A percentile compares a stretch with the other conserved stretches of the same genome.
Evolutionary conservation across 2,113 vertebrate genomes (phyloP).

Genomic region (Sapajus apella): DNA sequence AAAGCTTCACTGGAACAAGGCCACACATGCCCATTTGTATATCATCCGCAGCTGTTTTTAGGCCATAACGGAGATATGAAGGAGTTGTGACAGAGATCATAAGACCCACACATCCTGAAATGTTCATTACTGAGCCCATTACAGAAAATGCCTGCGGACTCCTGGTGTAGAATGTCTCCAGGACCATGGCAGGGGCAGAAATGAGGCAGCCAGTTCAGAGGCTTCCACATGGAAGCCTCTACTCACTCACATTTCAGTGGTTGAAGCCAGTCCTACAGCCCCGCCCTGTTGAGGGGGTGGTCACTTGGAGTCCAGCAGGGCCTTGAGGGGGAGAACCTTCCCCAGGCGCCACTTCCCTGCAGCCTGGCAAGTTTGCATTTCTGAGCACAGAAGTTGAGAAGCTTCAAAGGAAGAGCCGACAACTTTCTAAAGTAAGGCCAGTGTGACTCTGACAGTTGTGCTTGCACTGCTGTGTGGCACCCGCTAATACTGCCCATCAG

Average conservation of each 20-base stretch:
- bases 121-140: not conserved
- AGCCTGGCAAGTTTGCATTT: not conserved
- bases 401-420: not conserved
- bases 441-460: not conserved
- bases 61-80: too few relatives aligned
- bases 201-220: not conserved
- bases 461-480: fast-evolving
- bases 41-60: not conserved
- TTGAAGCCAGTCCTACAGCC: not conserved
- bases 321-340: not conserved
- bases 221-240: not conserved
- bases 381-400: not conserved
- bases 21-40: too few relatives aligned
- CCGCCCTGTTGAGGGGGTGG: not conserved
- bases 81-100: not conserved
- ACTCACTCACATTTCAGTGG: not conserved
- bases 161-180: not conserved
- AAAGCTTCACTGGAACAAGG: not conserved
- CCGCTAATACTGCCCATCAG: not conserved
- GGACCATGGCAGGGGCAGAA: not conserved
- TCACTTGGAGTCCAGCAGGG: too few relatives aligned
- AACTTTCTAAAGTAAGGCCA: not conserved
- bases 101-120: not conserved
- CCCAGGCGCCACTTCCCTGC: not conserved
- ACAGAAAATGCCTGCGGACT: not conserved